Base-by-base conservation (phyloP, 2,888 invertebrate genomes). In the Smittia sp. region DNA sequence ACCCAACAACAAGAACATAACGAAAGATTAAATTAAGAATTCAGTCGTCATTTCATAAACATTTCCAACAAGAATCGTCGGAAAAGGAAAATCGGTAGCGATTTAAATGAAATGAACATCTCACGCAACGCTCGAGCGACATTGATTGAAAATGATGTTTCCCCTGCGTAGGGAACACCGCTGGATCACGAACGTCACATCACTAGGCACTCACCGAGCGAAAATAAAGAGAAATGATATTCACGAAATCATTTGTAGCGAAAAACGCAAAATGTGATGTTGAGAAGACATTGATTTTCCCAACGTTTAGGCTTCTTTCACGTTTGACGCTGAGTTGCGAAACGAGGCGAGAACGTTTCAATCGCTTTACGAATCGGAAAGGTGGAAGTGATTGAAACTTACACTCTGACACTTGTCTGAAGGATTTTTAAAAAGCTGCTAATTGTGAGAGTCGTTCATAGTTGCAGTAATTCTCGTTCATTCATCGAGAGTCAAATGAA, bases 21-120 rank as follows among this genome's bases (percentile, higher is more conserved):
- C 13, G 22, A 58, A 58, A 58, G 58, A 58, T 58, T 58, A 9
- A 58, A 58, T 58, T 58, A 58, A 58, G 58, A 58, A 58, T 58
- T 58, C 58, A 7, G 58, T 58, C 58, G n/a, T 58, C 58, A n/a
- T 52, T 52, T 52, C 52, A 58, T 20, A 58, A 58, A 22, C 58
- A 6, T 58, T 58, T 46, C 46, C 32, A 32, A 46, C n/a, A 46
- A 11, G 4, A 46, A 46, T 46, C 4, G 46, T 46, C 46, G 46
- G 46, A 46, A 46, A 46, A 58, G 22, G 58, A 58, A 22, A 58
- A 22, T 58, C 22, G 22, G 18, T 58, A 2, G 3, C 58, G 58
- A 58, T 46, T 46, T 46, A n/a, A 46, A 46, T 46, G 46, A 46
- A 46, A 22, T 58, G 22, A 58, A 22, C 18, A 58, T 58, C 58